A percentile compares a stretch with the other conserved stretches of the same genome.
Conservation (phyloP, 2,113 vertebrate genomes). For the Murina feae region DNA sequence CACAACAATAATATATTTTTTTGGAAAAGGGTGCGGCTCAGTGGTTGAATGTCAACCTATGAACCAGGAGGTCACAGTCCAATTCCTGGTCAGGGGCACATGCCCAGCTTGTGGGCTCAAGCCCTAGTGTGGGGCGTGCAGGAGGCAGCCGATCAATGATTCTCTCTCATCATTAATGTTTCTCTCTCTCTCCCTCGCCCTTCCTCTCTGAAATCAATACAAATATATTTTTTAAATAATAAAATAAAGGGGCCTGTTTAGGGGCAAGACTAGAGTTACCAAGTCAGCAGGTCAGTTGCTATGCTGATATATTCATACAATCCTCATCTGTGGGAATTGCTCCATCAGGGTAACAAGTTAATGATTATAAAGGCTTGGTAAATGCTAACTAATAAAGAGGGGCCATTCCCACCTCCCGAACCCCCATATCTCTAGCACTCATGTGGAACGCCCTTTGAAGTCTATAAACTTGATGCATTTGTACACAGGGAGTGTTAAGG, state of each 20-base stretch:
- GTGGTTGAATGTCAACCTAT: no score
- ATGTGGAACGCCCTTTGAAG: constrained; percentile 17
- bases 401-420: background rate
- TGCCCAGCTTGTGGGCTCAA: no score
- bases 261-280: background rate
- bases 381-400: constrained; percentile 45
- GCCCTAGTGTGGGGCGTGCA: no score
- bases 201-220: no score
- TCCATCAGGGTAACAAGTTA: constrained; percentile 29
- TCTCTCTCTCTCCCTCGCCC: no score
- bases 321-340: background rate
- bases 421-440: constrained; percentile 6
- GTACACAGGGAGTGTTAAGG: background rate
- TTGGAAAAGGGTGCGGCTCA: background rate
- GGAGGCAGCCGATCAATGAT: no score
- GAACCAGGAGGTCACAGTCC: no score
- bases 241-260: background rate
- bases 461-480: constrained; percentile 18
- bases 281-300: background rate
- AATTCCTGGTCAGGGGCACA: no score
- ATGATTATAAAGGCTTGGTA: constrained; percentile 56
- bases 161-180: no score
- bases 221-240: no score
- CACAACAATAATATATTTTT: no score
- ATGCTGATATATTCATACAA: background rate